Evolutionary conservation across 2,113 vertebrate genomes (phyloP).

Genomic region (Ictalurus furcatus): DNA sequence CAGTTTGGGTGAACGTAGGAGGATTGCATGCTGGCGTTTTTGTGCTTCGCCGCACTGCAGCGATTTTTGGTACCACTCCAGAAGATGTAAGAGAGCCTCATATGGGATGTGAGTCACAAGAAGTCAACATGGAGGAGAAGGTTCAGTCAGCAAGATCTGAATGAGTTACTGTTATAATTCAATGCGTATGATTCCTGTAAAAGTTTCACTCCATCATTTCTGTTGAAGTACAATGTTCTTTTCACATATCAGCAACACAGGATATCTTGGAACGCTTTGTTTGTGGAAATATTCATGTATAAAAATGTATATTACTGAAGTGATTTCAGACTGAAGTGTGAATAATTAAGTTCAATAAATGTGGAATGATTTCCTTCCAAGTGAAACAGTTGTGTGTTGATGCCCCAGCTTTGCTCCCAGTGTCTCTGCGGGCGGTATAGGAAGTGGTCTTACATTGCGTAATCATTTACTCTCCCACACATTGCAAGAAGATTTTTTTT

Average conservation of each 20-base stretch:
- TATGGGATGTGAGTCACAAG: conserved; percentile 24
- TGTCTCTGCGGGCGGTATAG: background rate
- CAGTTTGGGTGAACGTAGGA: conserved; percentile 95
- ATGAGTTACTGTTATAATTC: background rate
- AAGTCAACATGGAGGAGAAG: conserved; percentile 42
- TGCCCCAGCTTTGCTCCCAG: background rate
- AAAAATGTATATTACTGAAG: background rate
- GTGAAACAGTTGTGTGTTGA: background rate
- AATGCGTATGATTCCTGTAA: background rate
- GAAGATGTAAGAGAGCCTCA: conserved; percentile 69
- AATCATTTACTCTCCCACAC: background rate
- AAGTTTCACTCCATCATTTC: background rate
- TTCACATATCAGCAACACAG: background rate
- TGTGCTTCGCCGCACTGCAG: conserved; percentile 82
- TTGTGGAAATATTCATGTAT: background rate
- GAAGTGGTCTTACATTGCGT: background rate
- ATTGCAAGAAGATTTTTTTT: no score
- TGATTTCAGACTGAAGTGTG: background rate
- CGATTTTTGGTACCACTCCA: conserved; percentile 67
- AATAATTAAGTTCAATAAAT: conserved; percentile 2
- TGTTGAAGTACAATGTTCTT: background rate
- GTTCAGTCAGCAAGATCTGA: conserved; percentile 31
- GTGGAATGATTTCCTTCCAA: background rate
- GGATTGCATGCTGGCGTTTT: conserved; percentile 94
- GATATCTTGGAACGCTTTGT: background rate